phyloP scores from a whole-genome alignment of 2,113 vertebrate genomes.

The Corythoichthys haematopterus region DNA sequence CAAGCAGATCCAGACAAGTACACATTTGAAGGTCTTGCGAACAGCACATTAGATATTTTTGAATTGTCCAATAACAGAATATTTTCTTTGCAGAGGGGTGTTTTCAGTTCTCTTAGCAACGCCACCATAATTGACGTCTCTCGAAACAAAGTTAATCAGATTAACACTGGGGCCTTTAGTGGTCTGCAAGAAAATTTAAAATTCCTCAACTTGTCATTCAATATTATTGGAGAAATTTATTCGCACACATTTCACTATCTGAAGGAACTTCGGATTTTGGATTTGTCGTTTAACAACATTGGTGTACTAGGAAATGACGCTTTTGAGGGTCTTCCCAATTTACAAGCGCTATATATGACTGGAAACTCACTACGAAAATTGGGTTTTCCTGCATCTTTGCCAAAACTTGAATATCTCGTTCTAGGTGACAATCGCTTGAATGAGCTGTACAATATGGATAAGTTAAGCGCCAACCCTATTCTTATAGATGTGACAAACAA shows the following conservation, averaged over 20 bases:
- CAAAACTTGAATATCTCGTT: conserved; percentile 44
- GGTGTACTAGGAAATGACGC: conserved; percentile 61
- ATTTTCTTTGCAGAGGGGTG: conserved; percentile 65
- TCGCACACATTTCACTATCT: conserved; percentile 72
- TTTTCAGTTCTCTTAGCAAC: conserved; percentile 68
- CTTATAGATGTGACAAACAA: conserved; percentile 73
- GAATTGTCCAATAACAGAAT: conserved; percentile 71
- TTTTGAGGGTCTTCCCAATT: conserved; percentile 65
- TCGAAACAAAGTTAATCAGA: conserved; percentile 79
- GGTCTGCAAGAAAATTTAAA: conserved; percentile 70
- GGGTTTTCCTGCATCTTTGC: conserved; percentile 50
- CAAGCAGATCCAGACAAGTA: conserved; percentile 70
- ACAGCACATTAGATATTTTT: conserved; percentile 62
- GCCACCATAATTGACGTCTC: conserved; percentile 68
- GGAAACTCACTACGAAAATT: conserved; percentile 78
- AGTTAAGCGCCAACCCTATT: conserved; percentile 22
- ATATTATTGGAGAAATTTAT: conserved; percentile 78
- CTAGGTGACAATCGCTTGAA: conserved; percentile 76
- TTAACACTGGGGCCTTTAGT: conserved; percentile 70
- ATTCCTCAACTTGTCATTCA: conserved; percentile 77
- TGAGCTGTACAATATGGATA: not conserved
- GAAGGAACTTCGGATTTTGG: conserved; percentile 52
- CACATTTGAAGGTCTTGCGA: conserved; percentile 76
- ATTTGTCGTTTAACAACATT: conserved; percentile 84
- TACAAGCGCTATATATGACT: conserved; percentile 69